These are phyloP conservation scores for Spatula clypeata DNA, from an alignment of 2,797 vertebrate genomes.

Conservation along the genomic window DNA sequence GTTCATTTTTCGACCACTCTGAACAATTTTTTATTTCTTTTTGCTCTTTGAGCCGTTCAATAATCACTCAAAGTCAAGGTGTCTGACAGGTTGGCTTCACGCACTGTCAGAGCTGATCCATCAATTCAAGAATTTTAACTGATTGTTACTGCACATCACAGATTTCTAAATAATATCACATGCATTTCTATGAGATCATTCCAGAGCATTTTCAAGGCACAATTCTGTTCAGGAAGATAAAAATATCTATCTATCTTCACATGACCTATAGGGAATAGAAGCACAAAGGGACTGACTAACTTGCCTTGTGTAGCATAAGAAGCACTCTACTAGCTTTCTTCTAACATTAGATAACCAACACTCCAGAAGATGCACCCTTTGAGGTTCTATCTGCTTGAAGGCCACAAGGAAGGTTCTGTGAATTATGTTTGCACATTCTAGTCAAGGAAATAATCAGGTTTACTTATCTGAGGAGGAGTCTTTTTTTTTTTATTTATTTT, in stretches of 20 bases:
- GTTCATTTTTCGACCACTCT: conserved; percentile 8
- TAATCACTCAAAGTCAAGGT: conserved; percentile 8
- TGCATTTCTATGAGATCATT: neutral
- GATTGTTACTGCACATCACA: neutral
- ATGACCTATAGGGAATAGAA: neutral
- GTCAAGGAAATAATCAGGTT: neutral
- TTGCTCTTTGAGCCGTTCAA: neutral
- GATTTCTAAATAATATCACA: neutral
- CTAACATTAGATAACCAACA: neutral
- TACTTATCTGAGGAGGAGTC: neutral
- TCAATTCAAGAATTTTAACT: neutral
- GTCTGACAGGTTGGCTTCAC: neutral
- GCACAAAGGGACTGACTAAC: neutral
- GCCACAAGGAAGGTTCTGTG: neutral
- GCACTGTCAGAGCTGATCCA: neutral
- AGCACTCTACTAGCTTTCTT: neutral
- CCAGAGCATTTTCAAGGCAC: neutral
- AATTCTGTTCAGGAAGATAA: neutral
- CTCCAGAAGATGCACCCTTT: neutral
- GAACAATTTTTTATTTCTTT: neutral
- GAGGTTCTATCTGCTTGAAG: neutral
- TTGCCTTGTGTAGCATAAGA: neutral
- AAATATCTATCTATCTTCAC: neutral
- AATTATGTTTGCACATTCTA: neutral
- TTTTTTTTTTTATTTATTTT: too few relatives aligned